These are phyloP conservation scores for Drosophila sechellia DNA, from an alignment of 1,140 invertebrate species.

Conservation along the genomic window DNA sequence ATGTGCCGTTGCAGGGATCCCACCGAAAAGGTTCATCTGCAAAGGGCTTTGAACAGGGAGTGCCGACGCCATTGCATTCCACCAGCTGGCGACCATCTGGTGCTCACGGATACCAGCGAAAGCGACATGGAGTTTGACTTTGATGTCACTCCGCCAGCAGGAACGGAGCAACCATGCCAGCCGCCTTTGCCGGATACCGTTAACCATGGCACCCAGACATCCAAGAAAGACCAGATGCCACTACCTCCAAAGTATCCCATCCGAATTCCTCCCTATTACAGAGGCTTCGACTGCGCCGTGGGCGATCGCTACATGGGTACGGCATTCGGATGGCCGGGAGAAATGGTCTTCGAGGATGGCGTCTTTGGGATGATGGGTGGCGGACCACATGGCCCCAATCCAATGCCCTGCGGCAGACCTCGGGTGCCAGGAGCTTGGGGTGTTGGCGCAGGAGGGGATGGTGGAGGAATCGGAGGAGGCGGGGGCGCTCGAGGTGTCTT, in stretches of 20 bases:
- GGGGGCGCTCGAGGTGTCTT: neutral
- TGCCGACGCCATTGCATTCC: constrained; percentile 51
- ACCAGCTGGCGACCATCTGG: constrained; percentile 37
- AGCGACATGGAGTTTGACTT: constrained; percentile 77
- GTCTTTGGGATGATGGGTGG: constrained; percentile 40
- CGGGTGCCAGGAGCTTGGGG: constrained; percentile 31
- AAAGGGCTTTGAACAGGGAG: constrained; percentile 53
- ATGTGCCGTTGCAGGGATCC: constrained; percentile 64
- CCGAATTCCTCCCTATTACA: constrained; percentile 23
- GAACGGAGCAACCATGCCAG: constrained; percentile 23
- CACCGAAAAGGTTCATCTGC: constrained; percentile 54
- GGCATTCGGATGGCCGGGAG: constrained; percentile 50
- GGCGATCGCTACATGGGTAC: constrained; percentile 52
- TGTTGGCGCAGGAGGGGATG: constrained; percentile 12
- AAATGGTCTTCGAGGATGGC: constrained; percentile 52
- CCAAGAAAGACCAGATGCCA: constrained; percentile 25
- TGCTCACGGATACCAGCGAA: constrained; percentile 76
- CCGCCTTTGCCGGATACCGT: constrained; percentile 4
- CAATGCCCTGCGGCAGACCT: constrained; percentile 32
- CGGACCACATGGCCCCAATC: constrained; percentile 36
- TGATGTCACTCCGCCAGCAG: constrained; percentile 68
- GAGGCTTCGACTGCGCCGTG: constrained; percentile 50
- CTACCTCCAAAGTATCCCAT: constrained; percentile 45
- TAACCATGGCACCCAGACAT: constrained; percentile 63
- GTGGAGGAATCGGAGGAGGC: neutral